Evolutionary conservation across 2,888 invertebrate species (phyloP), one percentile per base, ranked within the genome.

Genomic region (Clostera curtula): DNA sequence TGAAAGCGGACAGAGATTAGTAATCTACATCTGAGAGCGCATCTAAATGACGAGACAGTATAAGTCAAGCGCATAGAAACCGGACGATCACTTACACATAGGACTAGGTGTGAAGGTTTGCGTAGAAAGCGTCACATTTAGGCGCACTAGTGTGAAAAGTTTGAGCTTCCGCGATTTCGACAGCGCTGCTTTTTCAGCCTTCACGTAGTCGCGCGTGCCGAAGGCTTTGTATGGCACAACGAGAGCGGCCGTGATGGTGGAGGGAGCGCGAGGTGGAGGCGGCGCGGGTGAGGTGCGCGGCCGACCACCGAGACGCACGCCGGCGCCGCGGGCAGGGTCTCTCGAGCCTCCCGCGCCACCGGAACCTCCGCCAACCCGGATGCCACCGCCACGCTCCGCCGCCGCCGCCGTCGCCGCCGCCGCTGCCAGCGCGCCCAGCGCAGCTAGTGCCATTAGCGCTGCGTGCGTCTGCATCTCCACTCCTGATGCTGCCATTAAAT

Each of bases 171-270:
- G 86, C 54, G 89, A 75, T 51, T 83, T 86, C 36, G 85, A 82
- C 49, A 91, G 87, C 19, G 91, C 90, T 27, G 85, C 86, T 36
- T 88, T 88, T 36, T 90, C 88, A 30, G 91, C 90, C 58, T 88
- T 89, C 31, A 87, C 88, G 68, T 91, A 92, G 59, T 90, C 91
- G 31, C 92, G 85, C 34, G 87, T 87, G 41, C 90, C 90, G 65
- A 93, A 93, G 42, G 88, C 87, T 59, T 91, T 92, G 61, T 91
- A 89, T 5, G 93, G 93, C 49, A 93, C 88, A 43, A 93, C 88
- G 63, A 93, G 86, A 21, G 92, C 93, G 45, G 92, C 88, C 64
- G 79, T 77, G 58, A 83, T 77, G 57, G 88, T 82, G 23, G 87
- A 77, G 30, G 82, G 83, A 17, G 67, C 65, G 25, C 80, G 76